Conservation (phyloP, 1,140 invertebrate species). For the Oncopeltus fasciatus region DNA sequence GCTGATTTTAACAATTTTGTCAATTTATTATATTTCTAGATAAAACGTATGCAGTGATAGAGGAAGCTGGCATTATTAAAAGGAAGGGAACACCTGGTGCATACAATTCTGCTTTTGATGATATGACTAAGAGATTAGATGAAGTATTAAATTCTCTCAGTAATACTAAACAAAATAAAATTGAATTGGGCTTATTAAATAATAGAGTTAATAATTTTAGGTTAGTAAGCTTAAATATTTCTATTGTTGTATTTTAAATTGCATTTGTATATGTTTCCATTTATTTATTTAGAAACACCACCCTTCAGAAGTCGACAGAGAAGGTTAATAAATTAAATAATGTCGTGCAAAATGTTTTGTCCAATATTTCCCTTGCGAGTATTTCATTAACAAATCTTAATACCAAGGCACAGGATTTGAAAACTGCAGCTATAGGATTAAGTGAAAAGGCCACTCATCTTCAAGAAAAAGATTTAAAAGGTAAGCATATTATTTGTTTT, state of each 20-base stretch:
- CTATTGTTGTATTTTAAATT: background rate
- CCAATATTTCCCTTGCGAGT: slow-evolving; percentile 61
- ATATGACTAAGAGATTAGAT: slow-evolving; percentile 70
- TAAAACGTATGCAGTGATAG: slow-evolving; percentile 57
- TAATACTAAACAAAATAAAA: slow-evolving; percentile 52
- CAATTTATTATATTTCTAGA: slow-evolving; percentile 31
- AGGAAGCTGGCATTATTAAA: slow-evolving; percentile 78
- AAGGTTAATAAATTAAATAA: slow-evolving; percentile 43
- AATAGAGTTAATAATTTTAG: slow-evolving; percentile 39
- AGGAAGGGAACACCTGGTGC: slow-evolving; percentile 84
- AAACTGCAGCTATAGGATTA: slow-evolving; percentile 34
- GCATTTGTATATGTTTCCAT: slow-evolving; percentile 14
- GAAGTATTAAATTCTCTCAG: slow-evolving; percentile 63
- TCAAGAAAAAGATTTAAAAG: slow-evolving; percentile 88
- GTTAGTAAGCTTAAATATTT: slow-evolving; percentile 27
- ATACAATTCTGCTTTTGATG: slow-evolving; percentile 83
- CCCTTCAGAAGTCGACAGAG: slow-evolving; percentile 38
- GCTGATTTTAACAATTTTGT: too few species aligned
- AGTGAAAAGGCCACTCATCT: slow-evolving; percentile 76
- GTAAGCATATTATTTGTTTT: too few species aligned
- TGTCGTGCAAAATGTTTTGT: slow-evolving; percentile 57
- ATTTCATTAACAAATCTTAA: slow-evolving; percentile 60
- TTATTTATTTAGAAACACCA: slow-evolving; percentile 27
- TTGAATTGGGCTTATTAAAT: slow-evolving; percentile 50
- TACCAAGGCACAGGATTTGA: slow-evolving; percentile 40